Evolutionary conservation across 2,888 invertebrate genomes (phyloP).

Genomic region (Oxytorus armatus): DNA sequence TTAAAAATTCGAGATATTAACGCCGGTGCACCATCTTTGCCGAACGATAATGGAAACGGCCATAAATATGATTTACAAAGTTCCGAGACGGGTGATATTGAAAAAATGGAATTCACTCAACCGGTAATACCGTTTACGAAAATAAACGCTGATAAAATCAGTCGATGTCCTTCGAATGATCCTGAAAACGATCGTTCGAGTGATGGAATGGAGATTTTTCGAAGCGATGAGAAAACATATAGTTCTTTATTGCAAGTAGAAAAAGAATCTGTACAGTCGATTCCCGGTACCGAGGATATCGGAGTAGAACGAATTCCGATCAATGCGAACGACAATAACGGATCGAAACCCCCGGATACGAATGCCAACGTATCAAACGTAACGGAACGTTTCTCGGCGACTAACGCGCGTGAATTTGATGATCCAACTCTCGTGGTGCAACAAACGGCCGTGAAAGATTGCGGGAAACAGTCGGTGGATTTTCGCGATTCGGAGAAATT

Average conservation of each 20-base stretch:
- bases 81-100: background rate
- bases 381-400: background rate
- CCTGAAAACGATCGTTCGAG: background rate
- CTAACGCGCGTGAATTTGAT: conserved; percentile 24
- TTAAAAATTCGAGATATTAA: conserved; percentile 14
- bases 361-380: conserved; percentile 16
- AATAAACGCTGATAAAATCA: conserved; percentile 13
- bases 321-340: background rate
- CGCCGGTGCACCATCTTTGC: conserved; percentile 7
- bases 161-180: background rate
- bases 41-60: background rate
- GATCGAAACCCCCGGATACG: conserved; percentile 9
- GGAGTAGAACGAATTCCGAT: background rate
- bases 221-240: no score
- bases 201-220: no score
- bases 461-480: conserved; percentile 31
- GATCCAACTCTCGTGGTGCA: conserved; percentile 21
- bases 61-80: background rate
- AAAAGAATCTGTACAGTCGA: no score
- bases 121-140: no score
- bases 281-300: background rate
- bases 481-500: background rate
- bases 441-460: conserved; percentile 34
- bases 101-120: conserved; percentile 67
- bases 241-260: no score